Evolutionary conservation across 2,113 vertebrate species (phyloP), one percentile per base, ranked within the genome.

Genomic region (Accipiter virgatus): DNA sequence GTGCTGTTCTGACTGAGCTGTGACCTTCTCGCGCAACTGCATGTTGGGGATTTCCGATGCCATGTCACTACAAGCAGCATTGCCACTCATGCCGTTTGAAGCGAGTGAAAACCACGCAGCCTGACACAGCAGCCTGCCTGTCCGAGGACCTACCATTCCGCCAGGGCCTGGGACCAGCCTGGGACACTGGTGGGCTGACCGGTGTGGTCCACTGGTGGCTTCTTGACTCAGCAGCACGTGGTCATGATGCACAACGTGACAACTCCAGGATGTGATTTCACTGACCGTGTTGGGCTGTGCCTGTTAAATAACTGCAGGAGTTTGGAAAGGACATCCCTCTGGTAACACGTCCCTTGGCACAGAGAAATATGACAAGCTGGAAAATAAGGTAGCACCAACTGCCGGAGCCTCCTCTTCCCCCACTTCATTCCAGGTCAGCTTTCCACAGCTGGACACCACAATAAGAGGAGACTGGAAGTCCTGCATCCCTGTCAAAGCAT

Each of bases 191-290:
- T 2, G 67, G 67, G 45, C 6, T 45, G 45, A 8, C 9, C 0
- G 3, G 16, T 40, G 21, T 3, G 13, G 61, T 61, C 83, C 17
- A 0, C 72, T 19, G 23, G 22, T 6, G 40, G 25, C 56, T 34
- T 15, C 81, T 16, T 22, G 72, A 48, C 13, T 12, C 0, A 0
- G 31, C 86, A 62, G 42, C 16, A 5, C 6, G 0, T 0, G 4
- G n/a, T 0, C 9, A 11, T 2, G 48, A n/a, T 10, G 38, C 16
- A 5, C 50, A 48, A 0, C 0, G 0, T 8, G 34, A 29, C 5
- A 0, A 0, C 26, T 45, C 6, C 43, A 27, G 56, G 40, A 4
- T n/a, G 43, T 9, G 43, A 34, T 74, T 50, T 45, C 72, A 6
- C 47, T n/a, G 18, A 19, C 40, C 7, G 0, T 2, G 0, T 31